A percentile compares a stretch with the other conserved stretches of the same genome.
Evolutionary conservation across 2,888 invertebrate genomes (phyloP).

Genomic region (Pachydiplax longipennis): DNA sequence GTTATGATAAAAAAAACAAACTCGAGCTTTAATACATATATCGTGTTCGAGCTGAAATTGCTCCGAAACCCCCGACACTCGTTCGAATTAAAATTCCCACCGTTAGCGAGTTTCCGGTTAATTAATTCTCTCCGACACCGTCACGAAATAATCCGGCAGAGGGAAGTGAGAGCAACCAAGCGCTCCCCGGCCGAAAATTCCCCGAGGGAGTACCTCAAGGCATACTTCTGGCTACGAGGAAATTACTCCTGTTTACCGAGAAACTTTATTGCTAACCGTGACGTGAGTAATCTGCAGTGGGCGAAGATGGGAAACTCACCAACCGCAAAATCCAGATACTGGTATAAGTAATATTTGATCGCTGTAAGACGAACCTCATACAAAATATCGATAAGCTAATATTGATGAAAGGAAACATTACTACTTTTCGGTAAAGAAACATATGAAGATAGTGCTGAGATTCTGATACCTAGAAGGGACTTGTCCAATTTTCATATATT

Average conservation of each 20-base stretch:
- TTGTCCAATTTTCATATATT: too few species aligned
- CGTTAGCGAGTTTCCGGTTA: background rate
- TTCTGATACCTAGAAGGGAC: too few species aligned
- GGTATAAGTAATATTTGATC: too few species aligned
- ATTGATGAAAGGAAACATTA: too few species aligned
- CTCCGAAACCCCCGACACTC: background rate
- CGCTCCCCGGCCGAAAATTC: background rate
- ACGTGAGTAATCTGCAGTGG: background rate
- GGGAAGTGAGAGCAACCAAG: background rate
- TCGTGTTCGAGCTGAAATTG: background rate
- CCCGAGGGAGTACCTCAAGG: background rate
- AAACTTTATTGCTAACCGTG: background rate
- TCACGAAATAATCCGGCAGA: background rate
- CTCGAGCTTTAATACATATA: background rate
- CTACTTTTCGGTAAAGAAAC: too few species aligned
- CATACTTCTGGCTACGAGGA: background rate
- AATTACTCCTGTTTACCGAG: too few species aligned
- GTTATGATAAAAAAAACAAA: background rate
- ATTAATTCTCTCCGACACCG: background rate
- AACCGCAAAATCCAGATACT: too few species aligned
- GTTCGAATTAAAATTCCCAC: background rate
- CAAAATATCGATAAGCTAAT: too few species aligned
- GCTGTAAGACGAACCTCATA: too few species aligned
- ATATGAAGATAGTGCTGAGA: too few species aligned
- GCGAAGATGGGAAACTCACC: background rate